A percentile compares a stretch with the other conserved stretches of the same genome.
Conservation (phyloP, 2,113 vertebrate species). For the Podarcis muralis region DNA sequence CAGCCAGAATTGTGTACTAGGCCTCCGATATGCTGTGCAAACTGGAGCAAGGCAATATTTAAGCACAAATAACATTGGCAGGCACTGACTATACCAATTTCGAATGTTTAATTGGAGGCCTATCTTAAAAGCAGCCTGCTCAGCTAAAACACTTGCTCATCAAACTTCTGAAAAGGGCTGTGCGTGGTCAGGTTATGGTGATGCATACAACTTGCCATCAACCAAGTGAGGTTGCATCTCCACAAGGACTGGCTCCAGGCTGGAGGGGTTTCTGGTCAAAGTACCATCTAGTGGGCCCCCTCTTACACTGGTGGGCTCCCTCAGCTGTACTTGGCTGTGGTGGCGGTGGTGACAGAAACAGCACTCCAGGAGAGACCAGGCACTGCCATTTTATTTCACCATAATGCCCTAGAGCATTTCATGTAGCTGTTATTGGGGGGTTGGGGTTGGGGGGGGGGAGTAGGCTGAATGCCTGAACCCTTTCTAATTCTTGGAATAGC, state of each 20-base stretch:
- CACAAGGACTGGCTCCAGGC: too few species aligned
- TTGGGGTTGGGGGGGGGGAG: too few species aligned
- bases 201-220: neutral
- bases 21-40: neutral
- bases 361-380: neutral
- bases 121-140: neutral
- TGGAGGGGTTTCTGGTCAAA: too few species aligned
- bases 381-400: neutral
- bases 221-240: neutral
- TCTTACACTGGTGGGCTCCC: too few species aligned
- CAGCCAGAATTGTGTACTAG: neutral
- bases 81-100: neutral
- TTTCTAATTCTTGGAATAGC: too few species aligned
- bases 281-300: too few species aligned
- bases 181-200: too few species aligned
- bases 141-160: neutral
- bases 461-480: too few species aligned
- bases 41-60: constrained; percentile 19
- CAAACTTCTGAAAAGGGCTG: too few species aligned
- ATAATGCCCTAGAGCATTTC: neutral
- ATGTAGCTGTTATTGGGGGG: too few species aligned
- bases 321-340: neutral
- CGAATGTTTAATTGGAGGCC: neutral
- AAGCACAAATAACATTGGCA: neutral
- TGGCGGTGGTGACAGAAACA: neutral